phyloP scores from a whole-genome alignment of 2,113 vertebrate genomes.

The Tor tambroides region DNA sequence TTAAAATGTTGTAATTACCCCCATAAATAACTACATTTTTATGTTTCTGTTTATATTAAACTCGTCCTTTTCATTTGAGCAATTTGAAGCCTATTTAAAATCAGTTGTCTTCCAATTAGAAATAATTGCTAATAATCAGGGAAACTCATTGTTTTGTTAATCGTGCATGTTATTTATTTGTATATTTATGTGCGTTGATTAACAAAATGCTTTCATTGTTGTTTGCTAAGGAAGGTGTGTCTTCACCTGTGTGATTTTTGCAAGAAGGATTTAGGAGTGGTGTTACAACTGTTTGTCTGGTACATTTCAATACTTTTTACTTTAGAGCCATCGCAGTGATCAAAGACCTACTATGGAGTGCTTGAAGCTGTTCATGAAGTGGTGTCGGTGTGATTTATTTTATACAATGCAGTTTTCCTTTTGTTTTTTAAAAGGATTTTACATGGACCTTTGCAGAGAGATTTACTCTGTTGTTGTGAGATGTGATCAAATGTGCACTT shows the following conservation, averaged over 20 bases:
- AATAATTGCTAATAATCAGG: conserved; percentile 50
- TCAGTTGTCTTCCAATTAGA: conserved; percentile 53
- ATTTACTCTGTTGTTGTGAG: conserved; percentile 27
- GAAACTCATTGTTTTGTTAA: conserved; percentile 22
- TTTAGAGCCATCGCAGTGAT: background rate
- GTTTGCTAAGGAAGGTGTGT: background rate
- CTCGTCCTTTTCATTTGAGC: background rate
- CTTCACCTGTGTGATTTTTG: background rate
- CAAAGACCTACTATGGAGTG: conserved; percentile 42
- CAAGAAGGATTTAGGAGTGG: background rate
- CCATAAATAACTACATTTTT: too few species aligned
- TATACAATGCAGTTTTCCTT: conserved; percentile 41
- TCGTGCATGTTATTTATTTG: conserved; percentile 19
- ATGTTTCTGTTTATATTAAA: background rate
- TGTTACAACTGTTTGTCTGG: background rate
- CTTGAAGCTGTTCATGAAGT: conserved; percentile 47
- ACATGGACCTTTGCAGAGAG: conserved; percentile 42
- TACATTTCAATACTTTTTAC: background rate
- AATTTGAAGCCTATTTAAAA: conserved; percentile 18
- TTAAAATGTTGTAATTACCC: too few species aligned
- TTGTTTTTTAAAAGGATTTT: conserved; percentile 49
- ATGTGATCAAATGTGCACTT: conserved; percentile 51
- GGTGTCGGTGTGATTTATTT: conserved; percentile 40
- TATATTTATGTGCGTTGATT: conserved; percentile 1
- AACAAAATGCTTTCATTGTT: background rate